Base-by-base conservation (phyloP, 1,140 invertebrate genomes). In the Homalodisca vitripennis region DNA sequence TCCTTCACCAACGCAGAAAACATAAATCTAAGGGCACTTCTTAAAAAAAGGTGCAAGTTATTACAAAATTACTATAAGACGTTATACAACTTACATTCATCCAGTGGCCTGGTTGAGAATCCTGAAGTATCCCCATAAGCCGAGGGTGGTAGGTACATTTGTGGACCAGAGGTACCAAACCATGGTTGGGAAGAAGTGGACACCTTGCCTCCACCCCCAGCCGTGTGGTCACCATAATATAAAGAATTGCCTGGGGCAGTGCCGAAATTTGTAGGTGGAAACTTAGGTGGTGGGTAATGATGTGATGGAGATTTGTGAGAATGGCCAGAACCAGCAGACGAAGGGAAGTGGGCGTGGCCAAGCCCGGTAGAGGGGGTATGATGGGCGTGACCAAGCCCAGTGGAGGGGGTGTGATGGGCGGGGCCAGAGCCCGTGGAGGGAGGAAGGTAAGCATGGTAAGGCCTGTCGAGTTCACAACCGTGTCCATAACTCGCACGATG, bases 401-500 rank as follows among this genome's bases (percentile, higher is more conserved):
- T 3, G 10, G 67, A 47, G 31, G 47, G 32, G 3, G 46, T 46
- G 20, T 41, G 14, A 3, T 22, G 26, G 17, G 26, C 26, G n/a
- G 65, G 46, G 29, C 26, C 30, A 41, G 29, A 20, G n/a, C n/a
- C n/a, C n/a, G n/a, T n/a, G 31, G 51, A 17, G 27, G 66, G 47
- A 22, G 65, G 27, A 20, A 47, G 31, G 20, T 65, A 55, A n/a
- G 26, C 6, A 6, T 22, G 55, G 13, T 51, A 34, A 17, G 20
- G 77, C 55, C 79, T 83, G 74, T 85, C 82, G 0, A 88, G 84
- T 77, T 92, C 89, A 71, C 91, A 92, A 1, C 90, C 91, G 62
- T 89, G 84, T 0, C 90, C 90, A 72, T 88, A 92, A 76, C 90
- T 92, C 0, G 89, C 90, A 51, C 90, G 79, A 64, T 92, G 87